A percentile compares a stretch with the other conserved stretches of the same genome.
These are phyloP conservation scores for Aradophagus sp. DNA, from an alignment of 1,140 invertebrate species.

Conservation along the genomic window DNA sequence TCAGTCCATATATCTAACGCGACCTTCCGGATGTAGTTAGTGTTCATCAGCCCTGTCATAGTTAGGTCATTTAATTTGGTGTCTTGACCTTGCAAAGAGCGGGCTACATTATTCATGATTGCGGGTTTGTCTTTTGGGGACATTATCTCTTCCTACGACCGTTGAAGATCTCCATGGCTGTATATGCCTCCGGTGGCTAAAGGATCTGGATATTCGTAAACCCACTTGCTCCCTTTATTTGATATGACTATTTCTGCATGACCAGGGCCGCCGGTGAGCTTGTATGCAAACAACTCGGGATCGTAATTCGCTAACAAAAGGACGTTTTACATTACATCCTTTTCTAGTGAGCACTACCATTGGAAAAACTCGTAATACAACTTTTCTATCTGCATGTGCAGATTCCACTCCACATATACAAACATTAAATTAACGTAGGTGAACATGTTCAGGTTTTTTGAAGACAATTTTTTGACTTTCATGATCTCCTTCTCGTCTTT, in stretches of 20 bases:
- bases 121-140: conserved; percentile 1
- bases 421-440: conserved; percentile 19
- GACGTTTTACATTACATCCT: conserved; percentile 16
- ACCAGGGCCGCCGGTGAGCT: conserved; percentile 27
- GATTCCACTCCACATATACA: conserved; percentile 1
- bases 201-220: too few relatives aligned
- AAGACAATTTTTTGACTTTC: neutral
- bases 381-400: conserved; percentile 1
- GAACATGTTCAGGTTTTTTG: conserved; percentile 13
- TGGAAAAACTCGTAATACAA: conserved; percentile 3
- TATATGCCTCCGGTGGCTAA: too few relatives aligned
- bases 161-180: too few relatives aligned
- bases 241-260: conserved; percentile 22
- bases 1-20: too few relatives aligned
- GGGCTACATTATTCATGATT: too few relatives aligned
- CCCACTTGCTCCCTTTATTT: conserved; percentile 19
- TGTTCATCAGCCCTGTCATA: too few relatives aligned
- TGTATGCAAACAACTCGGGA: conserved; percentile 29
- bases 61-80: too few relatives aligned
- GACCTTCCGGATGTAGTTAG: too few relatives aligned
- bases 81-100: too few relatives aligned
- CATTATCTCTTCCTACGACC: too few relatives aligned
- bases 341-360: conserved; percentile 4
- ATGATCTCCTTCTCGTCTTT: neutral
- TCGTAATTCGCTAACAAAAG: conserved; percentile 9